Evolutionary conservation across 2,797 vertebrate species (phyloP).

Genomic region (Acipenser oxyrinchus): DNA sequence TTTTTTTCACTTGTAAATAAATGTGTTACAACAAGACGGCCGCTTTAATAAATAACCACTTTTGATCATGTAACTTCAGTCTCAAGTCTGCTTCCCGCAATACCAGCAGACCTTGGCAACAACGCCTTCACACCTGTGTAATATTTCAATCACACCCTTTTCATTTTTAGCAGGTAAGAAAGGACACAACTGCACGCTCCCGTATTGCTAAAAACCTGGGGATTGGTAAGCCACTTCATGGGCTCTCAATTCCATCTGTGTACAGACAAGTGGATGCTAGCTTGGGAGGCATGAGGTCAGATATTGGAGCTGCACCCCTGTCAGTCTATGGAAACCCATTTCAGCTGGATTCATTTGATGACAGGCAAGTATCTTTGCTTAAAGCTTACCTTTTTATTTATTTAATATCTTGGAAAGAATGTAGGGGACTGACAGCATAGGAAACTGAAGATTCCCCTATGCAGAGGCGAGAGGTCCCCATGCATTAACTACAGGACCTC

Average conservation of each 20-base stretch:
- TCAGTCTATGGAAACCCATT: slow-evolving; percentile 89
- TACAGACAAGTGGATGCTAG: slow-evolving; percentile 71
- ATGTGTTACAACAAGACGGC: no score
- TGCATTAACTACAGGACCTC: no score
- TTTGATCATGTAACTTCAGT: no score
- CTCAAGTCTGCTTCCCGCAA: no score
- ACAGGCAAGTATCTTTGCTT: slow-evolving; percentile 49
- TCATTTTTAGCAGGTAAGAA: slow-evolving; percentile 43
- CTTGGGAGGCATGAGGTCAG: slow-evolving; percentile 78
- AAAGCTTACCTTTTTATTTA: slow-evolving; percentile 26
- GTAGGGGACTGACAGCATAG: not conserved
- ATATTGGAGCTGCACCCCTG: slow-evolving; percentile 85
- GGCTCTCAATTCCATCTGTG: slow-evolving; percentile 68
- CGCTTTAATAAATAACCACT: no score
- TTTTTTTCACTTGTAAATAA: no score
- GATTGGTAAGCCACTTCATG: slow-evolving; percentile 59
- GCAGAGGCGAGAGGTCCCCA: no score
- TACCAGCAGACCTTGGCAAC: no score
- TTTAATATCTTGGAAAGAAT: not conserved
- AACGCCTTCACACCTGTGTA: not conserved
- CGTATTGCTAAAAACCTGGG: slow-evolving; percentile 81
- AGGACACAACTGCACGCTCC: slow-evolving; percentile 52
- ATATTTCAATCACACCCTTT: not conserved
- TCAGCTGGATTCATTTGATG: slow-evolving; percentile 75
- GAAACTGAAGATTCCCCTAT: not conserved